These are phyloP conservation scores for Sciurus carolinensis DNA, from an alignment of 2,797 vertebrate species.

Conservation along the genomic window DNA sequence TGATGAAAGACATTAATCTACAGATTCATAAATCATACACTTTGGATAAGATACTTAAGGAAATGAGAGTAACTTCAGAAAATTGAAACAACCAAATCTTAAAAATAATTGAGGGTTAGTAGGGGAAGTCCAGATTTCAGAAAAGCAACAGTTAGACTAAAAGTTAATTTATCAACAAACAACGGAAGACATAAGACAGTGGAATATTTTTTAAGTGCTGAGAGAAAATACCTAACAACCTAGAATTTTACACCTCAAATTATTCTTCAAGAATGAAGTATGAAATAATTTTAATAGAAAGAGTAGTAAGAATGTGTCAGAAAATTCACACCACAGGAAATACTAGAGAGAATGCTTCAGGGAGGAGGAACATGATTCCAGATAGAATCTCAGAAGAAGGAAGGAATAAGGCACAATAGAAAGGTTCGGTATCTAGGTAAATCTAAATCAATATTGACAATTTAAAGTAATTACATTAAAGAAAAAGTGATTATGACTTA, in stretches of 20 bases:
- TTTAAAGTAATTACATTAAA: neutral
- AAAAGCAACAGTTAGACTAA: neutral
- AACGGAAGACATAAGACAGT: neutral
- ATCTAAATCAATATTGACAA: neutral
- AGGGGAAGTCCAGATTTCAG: neutral
- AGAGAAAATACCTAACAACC: conserved; percentile 15
- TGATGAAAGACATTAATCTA: conserved; percentile 2
- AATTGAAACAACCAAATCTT: neutral
- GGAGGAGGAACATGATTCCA: neutral
- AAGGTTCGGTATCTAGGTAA: neutral
- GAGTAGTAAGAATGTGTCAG: neutral
- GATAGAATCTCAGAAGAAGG: neutral
- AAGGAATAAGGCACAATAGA: conserved; percentile 26
- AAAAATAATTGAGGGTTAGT: neutral
- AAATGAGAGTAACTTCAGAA: neutral
- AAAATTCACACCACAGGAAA: neutral
- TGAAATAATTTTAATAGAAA: neutral
- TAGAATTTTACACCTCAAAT: conserved; percentile 22
- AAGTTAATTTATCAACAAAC: conserved; percentile 31
- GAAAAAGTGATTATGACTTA: conserved; percentile 33
- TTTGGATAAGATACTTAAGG: neutral
- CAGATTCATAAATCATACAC: conserved; percentile 15
- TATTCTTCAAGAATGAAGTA: neutral
- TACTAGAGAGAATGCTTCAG: neutral
- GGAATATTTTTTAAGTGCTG: neutral